Base-by-base conservation (phyloP, 2,113 vertebrate species). In the Atractosteus spatula region DNA sequence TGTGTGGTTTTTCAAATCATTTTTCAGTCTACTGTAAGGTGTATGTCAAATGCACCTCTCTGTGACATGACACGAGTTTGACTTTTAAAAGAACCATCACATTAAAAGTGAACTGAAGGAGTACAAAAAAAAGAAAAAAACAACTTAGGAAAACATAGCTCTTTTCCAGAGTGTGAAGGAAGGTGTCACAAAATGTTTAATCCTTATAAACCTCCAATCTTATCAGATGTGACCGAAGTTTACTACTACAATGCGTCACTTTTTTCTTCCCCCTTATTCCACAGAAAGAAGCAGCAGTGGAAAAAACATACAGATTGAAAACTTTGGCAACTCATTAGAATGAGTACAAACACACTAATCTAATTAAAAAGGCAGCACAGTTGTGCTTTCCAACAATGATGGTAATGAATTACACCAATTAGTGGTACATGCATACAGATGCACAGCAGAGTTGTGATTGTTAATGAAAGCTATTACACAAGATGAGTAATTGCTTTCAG, bases 391-490 rank as follows among this genome's bases (percentile, higher is more conserved):
- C 71, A 76, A 77, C 83, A 86, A 84, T 82, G 85, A 87, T 83
- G 7, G 72, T 75, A 83, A 92, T 83, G 88, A 90, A 90, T 89
- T 84, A 80, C 71, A 66, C 68, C 83, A 91, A 89, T 92, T 89
- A 92, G 69, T 65, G 65, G 41, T 55, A 88, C 84, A 88, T 81
- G 85, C 84, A 79, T 86, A 82, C 84, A 85, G 83, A 85, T 83
- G 83, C 84, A 85, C 55, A n/a, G 76, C 82, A 82, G 71, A 77
- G 80, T 84, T 84, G 86, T 80, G 81, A 84, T 86, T 84, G 81
- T 89, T 87, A 90, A 91, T 88, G 83, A 83, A 84, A 81, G 82
- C 83, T 76, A 85, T 87, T 91, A 87, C 14, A 13, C 29, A 56
- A 41, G 7, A 71, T 83, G 84, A 89, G 84, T 87, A 83, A 91